Evolutionary conservation across 2,888 invertebrate genomes (phyloP).

Genomic region (Cantharis rustica): DNA sequence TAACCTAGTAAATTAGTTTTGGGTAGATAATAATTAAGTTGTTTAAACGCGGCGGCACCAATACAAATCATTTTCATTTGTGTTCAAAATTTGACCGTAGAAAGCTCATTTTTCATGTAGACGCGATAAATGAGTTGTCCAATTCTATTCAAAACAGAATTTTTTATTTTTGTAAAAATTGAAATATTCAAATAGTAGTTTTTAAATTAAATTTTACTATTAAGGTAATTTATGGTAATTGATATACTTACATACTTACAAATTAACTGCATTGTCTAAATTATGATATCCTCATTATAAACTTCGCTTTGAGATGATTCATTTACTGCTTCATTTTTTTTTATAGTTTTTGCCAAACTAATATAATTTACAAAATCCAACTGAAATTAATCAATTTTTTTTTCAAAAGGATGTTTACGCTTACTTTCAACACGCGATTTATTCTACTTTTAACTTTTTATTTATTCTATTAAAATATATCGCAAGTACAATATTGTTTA

Average conservation of each 20-base stretch:
- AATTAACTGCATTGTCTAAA: background rate
- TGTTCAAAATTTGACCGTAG: background rate
- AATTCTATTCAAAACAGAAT: background rate
- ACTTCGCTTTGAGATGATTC: background rate
- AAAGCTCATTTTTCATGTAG: background rate
- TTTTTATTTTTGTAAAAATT: background rate
- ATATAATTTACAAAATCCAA: background rate
- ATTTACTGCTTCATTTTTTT: background rate
- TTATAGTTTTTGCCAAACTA: background rate
- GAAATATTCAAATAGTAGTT: background rate
- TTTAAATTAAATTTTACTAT: background rate
- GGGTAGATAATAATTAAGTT: background rate
- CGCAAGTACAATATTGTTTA: background rate
- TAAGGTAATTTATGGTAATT: background rate
- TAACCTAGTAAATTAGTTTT: background rate
- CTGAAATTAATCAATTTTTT: background rate
- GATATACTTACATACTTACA: background rate
- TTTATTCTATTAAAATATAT: background rate
- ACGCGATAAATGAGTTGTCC: background rate
- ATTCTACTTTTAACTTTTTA: background rate
- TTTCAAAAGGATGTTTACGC: background rate
- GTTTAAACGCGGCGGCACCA: background rate
- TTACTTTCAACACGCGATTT: background rate
- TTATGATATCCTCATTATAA: background rate
- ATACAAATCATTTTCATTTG: background rate